A percentile compares a stretch with the other conserved stretches of the same genome.
Conservation (phyloP, 2,113 vertebrate species). For the Urocolius indicus region DNA sequence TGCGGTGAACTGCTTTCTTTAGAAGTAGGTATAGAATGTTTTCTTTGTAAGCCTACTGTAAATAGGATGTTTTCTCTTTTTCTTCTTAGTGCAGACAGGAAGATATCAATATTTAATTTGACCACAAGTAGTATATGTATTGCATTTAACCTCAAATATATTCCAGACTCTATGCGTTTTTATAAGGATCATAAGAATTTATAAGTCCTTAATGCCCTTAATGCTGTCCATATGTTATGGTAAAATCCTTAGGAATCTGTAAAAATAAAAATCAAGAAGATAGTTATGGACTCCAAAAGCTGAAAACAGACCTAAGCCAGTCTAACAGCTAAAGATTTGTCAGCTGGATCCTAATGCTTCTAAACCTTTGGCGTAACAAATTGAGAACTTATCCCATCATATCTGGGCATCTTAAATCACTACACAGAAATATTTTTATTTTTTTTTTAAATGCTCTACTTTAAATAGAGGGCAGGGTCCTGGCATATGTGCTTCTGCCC, state of each 20-base stretch:
- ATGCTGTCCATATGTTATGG: constrained; percentile 52
- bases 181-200: constrained; percentile 29
- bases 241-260: constrained; percentile 70
- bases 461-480: constrained; percentile 49
- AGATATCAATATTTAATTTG: constrained; percentile 18
- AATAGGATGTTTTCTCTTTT: neutral
- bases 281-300: constrained; percentile 42
- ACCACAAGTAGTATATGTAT: neutral
- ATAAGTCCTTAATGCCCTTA: constrained; percentile 64
- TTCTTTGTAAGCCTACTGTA: neutral
- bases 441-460: constrained; percentile 28
- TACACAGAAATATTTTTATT: neutral
- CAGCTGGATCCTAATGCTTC: constrained; percentile 52
- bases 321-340: constrained; percentile 69
- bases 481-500: constrained; percentile 67
- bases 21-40: neutral
- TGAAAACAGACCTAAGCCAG: constrained; percentile 49
- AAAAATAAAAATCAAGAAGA: constrained; percentile 62
- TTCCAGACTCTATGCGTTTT: neutral
- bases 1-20: neutral
- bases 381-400: constrained; percentile 48
- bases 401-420: constrained; percentile 48
- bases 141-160: constrained; percentile 1
- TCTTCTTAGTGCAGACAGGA: neutral
- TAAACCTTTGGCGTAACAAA: constrained; percentile 63